Percentiles rank a stretch among this genome's conserved stretches.
Evolutionary conservation across 2,888 invertebrate species (phyloP).

Genomic region (Oscheius sp.): DNA sequence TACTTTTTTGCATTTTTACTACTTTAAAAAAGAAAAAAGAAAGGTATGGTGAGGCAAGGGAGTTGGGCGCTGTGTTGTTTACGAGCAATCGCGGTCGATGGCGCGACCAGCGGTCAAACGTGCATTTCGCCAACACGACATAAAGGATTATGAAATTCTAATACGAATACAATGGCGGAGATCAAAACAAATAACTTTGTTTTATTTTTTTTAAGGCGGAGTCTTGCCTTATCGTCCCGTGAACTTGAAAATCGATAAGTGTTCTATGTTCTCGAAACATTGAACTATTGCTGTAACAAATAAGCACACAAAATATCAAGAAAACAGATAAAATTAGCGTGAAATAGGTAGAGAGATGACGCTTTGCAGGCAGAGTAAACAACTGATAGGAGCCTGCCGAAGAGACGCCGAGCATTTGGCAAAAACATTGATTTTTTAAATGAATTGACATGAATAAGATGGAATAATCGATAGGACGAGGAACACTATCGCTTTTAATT

Average conservation of each 20-base stretch:
- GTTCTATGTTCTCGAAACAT: constrained; percentile 5
- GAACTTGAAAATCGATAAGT: constrained; percentile 1
- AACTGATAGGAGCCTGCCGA: constrained; percentile 7
- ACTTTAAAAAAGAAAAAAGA: background rate
- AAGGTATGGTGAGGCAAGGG: background rate
- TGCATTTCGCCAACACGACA: constrained; percentile 11
- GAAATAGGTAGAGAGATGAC: background rate
- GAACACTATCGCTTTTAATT: too few species aligned
- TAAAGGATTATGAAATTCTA: too few species aligned
- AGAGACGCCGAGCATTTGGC: background rate
- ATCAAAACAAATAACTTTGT: background rate
- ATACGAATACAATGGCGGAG: background rate
- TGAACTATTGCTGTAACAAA: constrained; percentile 1
- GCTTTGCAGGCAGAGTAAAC: constrained; percentile 10
- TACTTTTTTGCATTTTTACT: background rate
- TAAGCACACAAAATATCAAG: background rate
- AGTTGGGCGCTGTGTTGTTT: constrained; percentile 9
- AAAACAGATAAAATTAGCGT: background rate
- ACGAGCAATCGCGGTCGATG: constrained; percentile 19
- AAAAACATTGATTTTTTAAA: too few species aligned
- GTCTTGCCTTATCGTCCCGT: constrained; percentile 6
- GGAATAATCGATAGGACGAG: too few species aligned
- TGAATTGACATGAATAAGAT: too few species aligned
- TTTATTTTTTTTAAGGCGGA: constrained; percentile 14
- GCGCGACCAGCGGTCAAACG: constrained; percentile 23